A percentile compares a stretch with the other conserved stretches of the same genome.
phyloP scores from a whole-genome alignment of 2,888 invertebrate species.

The Agelastica alni region DNA sequence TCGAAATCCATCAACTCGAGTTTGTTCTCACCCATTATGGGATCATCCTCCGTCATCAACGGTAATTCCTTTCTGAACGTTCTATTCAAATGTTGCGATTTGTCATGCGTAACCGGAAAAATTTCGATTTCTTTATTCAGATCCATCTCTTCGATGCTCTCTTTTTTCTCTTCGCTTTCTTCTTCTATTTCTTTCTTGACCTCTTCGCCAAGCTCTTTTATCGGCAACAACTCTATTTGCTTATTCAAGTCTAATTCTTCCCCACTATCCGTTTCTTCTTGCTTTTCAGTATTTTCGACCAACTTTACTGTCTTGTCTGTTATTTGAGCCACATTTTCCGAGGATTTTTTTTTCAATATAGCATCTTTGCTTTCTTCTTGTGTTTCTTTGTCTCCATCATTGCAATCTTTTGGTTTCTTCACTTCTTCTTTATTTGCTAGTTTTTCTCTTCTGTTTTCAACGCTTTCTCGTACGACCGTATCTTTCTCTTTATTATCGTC shows the following conservation, averaged over 20 bases:
- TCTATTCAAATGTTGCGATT: slow-evolving; percentile 50
- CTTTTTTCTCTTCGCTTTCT: slow-evolving; percentile 3
- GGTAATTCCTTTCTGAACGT: slow-evolving; percentile 54
- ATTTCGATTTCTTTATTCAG: slow-evolving; percentile 52
- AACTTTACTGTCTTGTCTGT: not conserved
- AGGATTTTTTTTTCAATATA: not conserved
- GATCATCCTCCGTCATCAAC: slow-evolving; percentile 30
- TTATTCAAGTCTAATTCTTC: slow-evolving; percentile 14
- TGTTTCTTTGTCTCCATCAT: too few relatives aligned
- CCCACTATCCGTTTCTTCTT: slow-evolving; percentile 15
- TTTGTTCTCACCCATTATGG: slow-evolving; percentile 18
- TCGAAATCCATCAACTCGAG: slow-evolving; percentile 6
- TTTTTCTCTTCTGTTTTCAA: not conserved
- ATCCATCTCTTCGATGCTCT: slow-evolving; percentile 34
- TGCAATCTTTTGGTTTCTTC: too few relatives aligned
- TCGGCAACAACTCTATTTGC: slow-evolving; percentile 10
- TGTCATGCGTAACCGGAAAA: slow-evolving; percentile 46
- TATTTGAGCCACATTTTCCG: not conserved
- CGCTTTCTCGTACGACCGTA: too few relatives aligned
- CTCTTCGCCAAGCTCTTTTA: slow-evolving; percentile 1
- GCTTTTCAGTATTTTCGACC: not conserved
- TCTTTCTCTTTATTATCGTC: too few relatives aligned
- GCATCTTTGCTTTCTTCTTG: too few relatives aligned
- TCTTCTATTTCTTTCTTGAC: slow-evolving; percentile 1
- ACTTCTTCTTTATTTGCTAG: too few relatives aligned